A percentile compares a stretch with the other conserved stretches of the same genome.
Conservation (phyloP, 2,797 vertebrate genomes). For the Enteromius fasciolatus region DNA sequence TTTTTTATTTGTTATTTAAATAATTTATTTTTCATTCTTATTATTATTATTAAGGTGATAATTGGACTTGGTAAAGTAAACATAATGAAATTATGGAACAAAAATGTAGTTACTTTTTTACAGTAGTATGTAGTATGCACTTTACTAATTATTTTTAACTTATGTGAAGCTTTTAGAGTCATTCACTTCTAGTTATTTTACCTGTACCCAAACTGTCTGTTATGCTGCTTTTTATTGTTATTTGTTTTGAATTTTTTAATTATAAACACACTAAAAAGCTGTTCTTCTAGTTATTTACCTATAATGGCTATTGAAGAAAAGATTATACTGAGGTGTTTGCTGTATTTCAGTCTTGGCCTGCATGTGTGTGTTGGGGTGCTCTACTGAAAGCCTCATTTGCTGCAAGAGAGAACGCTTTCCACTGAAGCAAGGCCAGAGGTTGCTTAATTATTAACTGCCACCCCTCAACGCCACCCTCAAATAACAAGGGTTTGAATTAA, state of each 20-base stretch:
- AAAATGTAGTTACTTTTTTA: background rate
- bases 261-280: background rate
- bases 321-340: background rate
- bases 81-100: background rate
- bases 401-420: constrained; percentile 57
- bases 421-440: constrained; percentile 62
- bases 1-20: background rate
- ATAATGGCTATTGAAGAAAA: background rate
- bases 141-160: background rate
- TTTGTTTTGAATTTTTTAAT: background rate
- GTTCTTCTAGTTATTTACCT: background rate
- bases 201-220: background rate
- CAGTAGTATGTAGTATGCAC: background rate
- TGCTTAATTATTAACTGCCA: constrained; percentile 73
- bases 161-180: background rate
- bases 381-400: constrained; percentile 50
- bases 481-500: constrained; percentile 71
- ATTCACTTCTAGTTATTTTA: background rate
- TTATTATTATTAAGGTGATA: background rate
- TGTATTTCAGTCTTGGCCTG: constrained; percentile 8
- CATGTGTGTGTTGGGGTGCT: constrained; percentile 49
- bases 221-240: background rate
- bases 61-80: background rate
- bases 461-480: constrained; percentile 61
- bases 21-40: background rate